phyloP scores from a whole-genome alignment of 2,113 vertebrate genomes.

The Gorsachius goisagi region DNA sequence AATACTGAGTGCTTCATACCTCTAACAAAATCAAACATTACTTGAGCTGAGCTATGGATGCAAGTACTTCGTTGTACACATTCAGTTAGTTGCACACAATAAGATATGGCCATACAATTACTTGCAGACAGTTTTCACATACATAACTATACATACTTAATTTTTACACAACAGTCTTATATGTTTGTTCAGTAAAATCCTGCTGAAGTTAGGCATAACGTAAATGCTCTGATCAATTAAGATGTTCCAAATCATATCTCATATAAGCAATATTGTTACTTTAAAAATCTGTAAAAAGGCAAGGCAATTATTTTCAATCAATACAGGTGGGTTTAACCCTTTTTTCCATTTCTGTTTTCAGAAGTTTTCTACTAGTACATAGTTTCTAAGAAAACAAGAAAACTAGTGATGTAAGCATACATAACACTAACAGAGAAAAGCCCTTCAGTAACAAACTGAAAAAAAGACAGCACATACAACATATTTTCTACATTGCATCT shows the following conservation, averaged over 20 bases:
- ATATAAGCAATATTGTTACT: not conserved
- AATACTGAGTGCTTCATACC: not conserved
- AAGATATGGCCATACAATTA: accelerated
- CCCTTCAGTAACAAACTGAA: not conserved
- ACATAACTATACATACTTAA: not conserved
- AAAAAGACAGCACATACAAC: not conserved
- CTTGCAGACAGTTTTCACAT: not conserved
- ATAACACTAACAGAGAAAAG: not conserved
- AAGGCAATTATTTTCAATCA: not conserved
- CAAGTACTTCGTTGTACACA: not conserved
- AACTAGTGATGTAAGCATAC: not conserved
- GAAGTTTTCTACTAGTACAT: not conserved
- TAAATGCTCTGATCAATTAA: not conserved
- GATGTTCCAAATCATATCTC: not conserved
- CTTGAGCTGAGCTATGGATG: not conserved
- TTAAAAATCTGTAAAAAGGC: not conserved
- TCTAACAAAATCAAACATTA: not conserved
- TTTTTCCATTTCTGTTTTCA: not conserved
- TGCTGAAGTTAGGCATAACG: not conserved
- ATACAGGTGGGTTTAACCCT: not conserved
- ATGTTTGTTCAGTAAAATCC: not conserved
- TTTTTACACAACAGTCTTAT: not conserved
- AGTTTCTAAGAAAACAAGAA: not conserved
- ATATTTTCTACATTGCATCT: not conserved
- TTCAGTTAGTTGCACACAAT: not conserved